Evolutionary conservation across 2,797 vertebrate genomes (phyloP).

Genomic region (Rhabdophis nuchalis): DNA sequence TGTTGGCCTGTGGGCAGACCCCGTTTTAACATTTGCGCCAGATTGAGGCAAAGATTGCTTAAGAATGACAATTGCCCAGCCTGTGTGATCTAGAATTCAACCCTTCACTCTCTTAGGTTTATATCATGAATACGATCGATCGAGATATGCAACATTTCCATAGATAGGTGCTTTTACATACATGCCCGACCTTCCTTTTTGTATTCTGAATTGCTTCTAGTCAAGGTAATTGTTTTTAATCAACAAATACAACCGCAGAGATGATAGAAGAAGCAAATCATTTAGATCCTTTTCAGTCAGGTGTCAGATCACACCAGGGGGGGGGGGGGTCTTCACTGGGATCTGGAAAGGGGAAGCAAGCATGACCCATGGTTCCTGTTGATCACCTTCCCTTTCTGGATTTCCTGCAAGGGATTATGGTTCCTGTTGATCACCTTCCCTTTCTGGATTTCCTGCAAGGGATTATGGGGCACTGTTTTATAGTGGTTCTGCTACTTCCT

Average conservation of each 20-base stretch:
- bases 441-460: neutral
- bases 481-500: neutral
- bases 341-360: neutral
- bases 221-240: neutral
- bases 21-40: neutral
- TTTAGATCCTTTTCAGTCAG: neutral
- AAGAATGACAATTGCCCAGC: neutral
- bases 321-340: neutral
- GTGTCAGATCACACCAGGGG: neutral
- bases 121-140: neutral
- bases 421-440: neutral
- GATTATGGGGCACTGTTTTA: neutral
- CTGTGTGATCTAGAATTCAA: neutral
- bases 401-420: neutral
- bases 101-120: neutral
- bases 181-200: neutral
- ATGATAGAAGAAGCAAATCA: neutral
- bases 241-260: neutral
- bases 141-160: neutral
- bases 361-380: neutral
- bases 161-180: neutral
- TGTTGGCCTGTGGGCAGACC: neutral
- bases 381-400: neutral
- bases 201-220: neutral
- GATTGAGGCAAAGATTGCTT: neutral